Evolutionary conservation across 2,797 vertebrate species (phyloP).

Genomic region (Antrozous pallidus): DNA sequence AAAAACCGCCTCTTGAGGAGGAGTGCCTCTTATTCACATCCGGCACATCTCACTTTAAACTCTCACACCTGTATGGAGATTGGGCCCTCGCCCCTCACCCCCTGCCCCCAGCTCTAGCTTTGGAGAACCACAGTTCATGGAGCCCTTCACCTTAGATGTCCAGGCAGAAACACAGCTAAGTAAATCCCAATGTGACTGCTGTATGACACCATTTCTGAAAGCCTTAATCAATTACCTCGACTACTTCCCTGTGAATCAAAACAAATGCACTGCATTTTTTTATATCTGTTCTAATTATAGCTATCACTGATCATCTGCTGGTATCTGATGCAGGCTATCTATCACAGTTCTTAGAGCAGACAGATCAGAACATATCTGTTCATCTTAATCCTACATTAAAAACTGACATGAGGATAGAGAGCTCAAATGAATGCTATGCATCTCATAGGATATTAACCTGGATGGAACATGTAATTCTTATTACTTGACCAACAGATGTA

Average conservation of each 20-base stretch:
- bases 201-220: conserved; percentile 72
- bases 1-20: conserved; percentile 81
- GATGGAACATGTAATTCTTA: neutral
- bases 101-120: conserved; percentile 58
- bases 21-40: conserved; percentile 79
- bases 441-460: conserved; percentile 45
- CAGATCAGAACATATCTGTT: conserved; percentile 43
- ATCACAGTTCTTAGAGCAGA: conserved; percentile 57
- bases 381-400: conserved; percentile 44
- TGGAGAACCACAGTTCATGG: conserved; percentile 71
- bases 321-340: conserved; percentile 53
- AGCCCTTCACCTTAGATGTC: conserved; percentile 62
- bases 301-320: conserved; percentile 46
- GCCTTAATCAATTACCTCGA: conserved; percentile 59
- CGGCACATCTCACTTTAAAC: conserved; percentile 82
- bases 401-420: conserved; percentile 28
- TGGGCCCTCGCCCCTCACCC: conserved; percentile 58
- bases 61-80: conserved; percentile 79
- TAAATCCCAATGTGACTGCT: conserved; percentile 71
- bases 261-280: conserved; percentile 41
- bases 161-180: conserved; percentile 69
- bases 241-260: conserved; percentile 24
- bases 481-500: conserved; percentile 44
- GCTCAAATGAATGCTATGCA: neutral
- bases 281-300: conserved; percentile 23